Conservation (phyloP, 2,888 invertebrate genomes). For the Lutraria lutraria region DNA sequence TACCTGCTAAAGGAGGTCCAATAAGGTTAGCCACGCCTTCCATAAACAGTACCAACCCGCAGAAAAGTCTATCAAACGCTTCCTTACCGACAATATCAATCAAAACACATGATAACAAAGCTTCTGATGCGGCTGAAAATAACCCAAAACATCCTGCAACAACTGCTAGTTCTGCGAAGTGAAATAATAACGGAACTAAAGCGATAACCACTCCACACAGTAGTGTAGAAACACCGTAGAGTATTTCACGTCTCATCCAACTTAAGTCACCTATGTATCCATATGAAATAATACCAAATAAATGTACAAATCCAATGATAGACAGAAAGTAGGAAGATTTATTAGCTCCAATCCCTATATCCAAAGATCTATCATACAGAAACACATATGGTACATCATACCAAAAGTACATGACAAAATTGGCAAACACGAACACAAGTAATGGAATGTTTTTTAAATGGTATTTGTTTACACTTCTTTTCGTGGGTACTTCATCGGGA, state of each 20-base stretch:
- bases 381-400: constrained; percentile 97
- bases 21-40: constrained; percentile 93
- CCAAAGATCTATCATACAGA: constrained; percentile 92
- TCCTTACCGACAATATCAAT: constrained; percentile 96
- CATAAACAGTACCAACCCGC: constrained; percentile 92
- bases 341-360: constrained; percentile 87
- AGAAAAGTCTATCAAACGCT: constrained; percentile 96
- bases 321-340: constrained; percentile 91
- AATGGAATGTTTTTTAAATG: constrained; percentile 48
- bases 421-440: constrained; percentile 88
- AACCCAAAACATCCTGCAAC: constrained; percentile 90
- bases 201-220: constrained; percentile 86
- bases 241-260: constrained; percentile 92
- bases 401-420: constrained; percentile 95
- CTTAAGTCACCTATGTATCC: constrained; percentile 96
- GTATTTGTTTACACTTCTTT: background rate
- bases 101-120: constrained; percentile 93
- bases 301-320: constrained; percentile 92
- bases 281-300: constrained; percentile 91
- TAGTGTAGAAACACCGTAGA: constrained; percentile 92
- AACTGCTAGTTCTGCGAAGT: constrained; percentile 70
- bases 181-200: constrained; percentile 74
- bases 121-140: constrained; percentile 96
- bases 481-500: background rate
- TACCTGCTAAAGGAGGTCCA: constrained; percentile 45